phyloP scores from a whole-genome alignment of 2,797 vertebrate species.

The Melopsittacus undulatus region DNA sequence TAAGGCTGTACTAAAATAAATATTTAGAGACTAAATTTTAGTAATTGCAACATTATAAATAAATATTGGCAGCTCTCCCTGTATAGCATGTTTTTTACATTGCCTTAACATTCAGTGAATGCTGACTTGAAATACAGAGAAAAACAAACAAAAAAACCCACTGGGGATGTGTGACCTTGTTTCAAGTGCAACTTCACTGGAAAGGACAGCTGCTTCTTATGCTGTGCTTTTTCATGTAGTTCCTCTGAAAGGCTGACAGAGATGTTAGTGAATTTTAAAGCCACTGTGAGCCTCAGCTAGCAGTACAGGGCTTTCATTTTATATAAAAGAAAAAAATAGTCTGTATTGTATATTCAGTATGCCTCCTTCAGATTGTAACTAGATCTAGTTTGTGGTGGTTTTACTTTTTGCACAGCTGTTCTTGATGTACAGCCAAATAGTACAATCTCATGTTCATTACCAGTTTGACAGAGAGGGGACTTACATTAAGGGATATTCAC shows the following conservation, averaged over 20 bases:
- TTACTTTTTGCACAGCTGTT: slow-evolving; percentile 24
- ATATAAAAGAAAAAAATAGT: neutral
- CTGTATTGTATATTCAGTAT: neutral
- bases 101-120: neutral
- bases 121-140: neutral
- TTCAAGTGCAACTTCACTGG: neutral
- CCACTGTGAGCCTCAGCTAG: neutral
- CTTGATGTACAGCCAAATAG: neutral
- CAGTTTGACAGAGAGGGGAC: neutral
- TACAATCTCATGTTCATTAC: neutral
- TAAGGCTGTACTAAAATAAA: neutral
- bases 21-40: neutral
- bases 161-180: neutral
- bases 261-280: neutral
- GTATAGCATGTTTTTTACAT: neutral
- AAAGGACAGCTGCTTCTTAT: neutral
- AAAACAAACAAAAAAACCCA: neutral
- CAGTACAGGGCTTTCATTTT: neutral
- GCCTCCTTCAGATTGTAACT: neutral
- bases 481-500: neutral
- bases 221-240: neutral
- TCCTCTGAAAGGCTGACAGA: neutral
- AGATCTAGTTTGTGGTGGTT: neutral
- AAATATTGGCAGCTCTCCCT: neutral
- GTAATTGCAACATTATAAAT: neutral